phyloP scores from a whole-genome alignment of 1,140 invertebrate species.

The Holotrichia oblita region DNA sequence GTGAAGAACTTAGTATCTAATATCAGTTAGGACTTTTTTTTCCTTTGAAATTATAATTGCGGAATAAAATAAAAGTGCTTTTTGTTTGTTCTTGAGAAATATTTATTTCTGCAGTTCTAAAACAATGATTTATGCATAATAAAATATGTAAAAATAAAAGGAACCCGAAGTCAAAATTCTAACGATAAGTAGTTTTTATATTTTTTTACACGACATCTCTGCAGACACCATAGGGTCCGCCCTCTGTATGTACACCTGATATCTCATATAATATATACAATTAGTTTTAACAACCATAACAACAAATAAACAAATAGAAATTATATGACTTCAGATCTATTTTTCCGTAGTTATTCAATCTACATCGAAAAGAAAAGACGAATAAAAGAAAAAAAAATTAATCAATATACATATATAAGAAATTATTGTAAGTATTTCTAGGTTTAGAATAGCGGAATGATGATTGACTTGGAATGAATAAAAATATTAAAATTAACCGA shows the following conservation, averaged over 20 bases:
- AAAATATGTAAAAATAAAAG: constrained; percentile 57
- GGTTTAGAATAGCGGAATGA: not conserved
- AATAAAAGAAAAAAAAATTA: constrained; percentile 29
- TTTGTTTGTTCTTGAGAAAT: constrained; percentile 57
- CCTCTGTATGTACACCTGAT: constrained; percentile 53
- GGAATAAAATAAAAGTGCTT: not conserved
- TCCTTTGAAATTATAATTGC: too few species aligned
- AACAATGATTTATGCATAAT: constrained; percentile 59
- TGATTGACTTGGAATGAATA: not conserved
- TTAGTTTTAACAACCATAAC: constrained; percentile 43
- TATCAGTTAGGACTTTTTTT: too few species aligned
- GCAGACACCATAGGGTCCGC: constrained; percentile 59
- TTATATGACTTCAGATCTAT: constrained; percentile 42
- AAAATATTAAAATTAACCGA: constrained; percentile 16
- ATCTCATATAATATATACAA: constrained; percentile 49
- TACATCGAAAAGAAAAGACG: not conserved
- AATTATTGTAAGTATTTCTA: constrained; percentile 28
- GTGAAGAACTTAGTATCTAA: too few species aligned
- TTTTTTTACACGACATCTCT: constrained; percentile 49
- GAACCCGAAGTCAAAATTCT: constrained; percentile 56
- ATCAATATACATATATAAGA: not conserved
- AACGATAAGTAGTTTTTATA: constrained; percentile 50
- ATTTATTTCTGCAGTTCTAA: constrained; percentile 58
- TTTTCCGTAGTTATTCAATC: constrained; percentile 30
- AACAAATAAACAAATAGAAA: constrained; percentile 45